Percentiles rank a stretch among this genome's conserved stretches.
Evolutionary conservation across 2,113 vertebrate species (phyloP).

Genomic region (Camelus dromedarius): DNA sequence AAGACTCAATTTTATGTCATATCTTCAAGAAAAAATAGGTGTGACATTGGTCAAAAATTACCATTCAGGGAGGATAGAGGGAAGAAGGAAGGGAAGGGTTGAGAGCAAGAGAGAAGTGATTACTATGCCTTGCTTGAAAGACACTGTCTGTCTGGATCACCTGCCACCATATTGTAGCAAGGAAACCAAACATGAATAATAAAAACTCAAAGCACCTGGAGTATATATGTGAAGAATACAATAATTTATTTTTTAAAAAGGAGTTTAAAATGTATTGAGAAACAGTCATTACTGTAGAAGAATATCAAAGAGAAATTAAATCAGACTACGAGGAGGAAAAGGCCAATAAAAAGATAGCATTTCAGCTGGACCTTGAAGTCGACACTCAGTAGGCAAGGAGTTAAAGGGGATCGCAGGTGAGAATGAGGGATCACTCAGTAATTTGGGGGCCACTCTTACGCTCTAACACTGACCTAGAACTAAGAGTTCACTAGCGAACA

Average conservation of each 20-base stretch:
- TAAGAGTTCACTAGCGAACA: not conserved
- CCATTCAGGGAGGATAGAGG: not conserved
- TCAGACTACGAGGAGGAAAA: not conserved
- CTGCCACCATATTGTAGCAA: not conserved
- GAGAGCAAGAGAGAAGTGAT: not conserved
- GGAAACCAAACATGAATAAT: not conserved
- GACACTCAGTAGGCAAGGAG: not conserved
- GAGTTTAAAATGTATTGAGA: not conserved
- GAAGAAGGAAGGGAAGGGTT: not conserved
- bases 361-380: not conserved
- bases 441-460: not conserved
- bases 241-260: not conserved
- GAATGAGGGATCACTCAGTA: not conserved
- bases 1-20: not conserved
- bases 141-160: not conserved
- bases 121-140: not conserved
- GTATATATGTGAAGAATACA: not conserved
- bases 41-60: not conserved
- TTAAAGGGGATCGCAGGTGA: not conserved
- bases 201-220: not conserved
- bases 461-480: not conserved
- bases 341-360: not conserved
- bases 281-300: not conserved
- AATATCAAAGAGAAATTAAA: constrained; percentile 19
- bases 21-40: not conserved